Base-by-base conservation (phyloP, 2,797 vertebrate species). In the Pelobates cultripes region DNA sequence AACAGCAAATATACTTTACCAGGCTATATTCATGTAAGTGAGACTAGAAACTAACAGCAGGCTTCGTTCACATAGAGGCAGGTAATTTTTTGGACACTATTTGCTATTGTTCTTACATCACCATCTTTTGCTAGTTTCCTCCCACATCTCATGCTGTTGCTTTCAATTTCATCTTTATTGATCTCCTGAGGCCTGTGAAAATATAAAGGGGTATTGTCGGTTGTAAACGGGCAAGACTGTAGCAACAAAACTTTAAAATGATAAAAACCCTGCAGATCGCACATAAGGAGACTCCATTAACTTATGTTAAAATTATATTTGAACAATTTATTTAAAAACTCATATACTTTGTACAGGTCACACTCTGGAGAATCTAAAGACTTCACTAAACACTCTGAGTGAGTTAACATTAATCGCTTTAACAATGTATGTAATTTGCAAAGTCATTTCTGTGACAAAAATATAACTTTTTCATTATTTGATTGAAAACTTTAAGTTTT, bases 71-170 rank as follows among this genome's bases (percentile, higher is more conserved):
- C 43, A 44, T 64, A 82, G 69, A 71, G 14, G 67, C 68, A 43
- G 9, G 57, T 47, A 28, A 63, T 76, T 76, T 15, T 7, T 73
- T 13, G 15, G 70, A 44, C 70, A 15, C 12, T 57, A 55, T 72
- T 67, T 78, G 73, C 70, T 60, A 2, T 57, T 44, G n/a, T 76
- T 95, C 98, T 96, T 91, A 99, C 98, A 81, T 99, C 97, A 86
- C 98, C 98, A 74, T 99, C 97, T 93, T 98, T 98, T 41, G 93
- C 93, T 78, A 99, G 93, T 75, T 98, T 99, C 79, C 97, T 95
- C 77, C 98, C 97, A 81, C 98, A 99, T 55, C 98, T 93, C 98
- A 99, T 98, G 80, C 98, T 99, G 90, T 92, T 96, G 85, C 88
- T 88, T 87, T 99, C 98, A 87, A 99, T 95, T 86, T 97, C 97